A percentile compares a stretch with the other conserved stretches of the same genome.
phyloP scores from a whole-genome alignment of 2,888 invertebrate species.

The Carpatolechia fugitivella region DNA sequence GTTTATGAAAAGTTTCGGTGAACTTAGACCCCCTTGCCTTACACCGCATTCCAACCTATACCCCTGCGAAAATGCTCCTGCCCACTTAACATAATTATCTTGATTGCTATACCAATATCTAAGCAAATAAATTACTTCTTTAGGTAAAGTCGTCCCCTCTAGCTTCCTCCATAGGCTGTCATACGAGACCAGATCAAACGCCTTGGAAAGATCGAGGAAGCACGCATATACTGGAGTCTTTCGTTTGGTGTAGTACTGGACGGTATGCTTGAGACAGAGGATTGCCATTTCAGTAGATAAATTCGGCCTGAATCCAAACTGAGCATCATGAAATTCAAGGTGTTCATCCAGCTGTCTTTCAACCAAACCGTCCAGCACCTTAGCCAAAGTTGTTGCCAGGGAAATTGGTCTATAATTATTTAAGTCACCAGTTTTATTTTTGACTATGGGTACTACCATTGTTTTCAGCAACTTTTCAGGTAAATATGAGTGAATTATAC shows the following conservation, averaged over 20 bases:
- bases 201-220: neutral
- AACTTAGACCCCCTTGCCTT: neutral
- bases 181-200: neutral
- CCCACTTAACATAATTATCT: neutral
- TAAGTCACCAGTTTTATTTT: neutral
- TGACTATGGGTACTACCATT: neutral
- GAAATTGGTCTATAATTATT: neutral
- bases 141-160: neutral
- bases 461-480: neutral
- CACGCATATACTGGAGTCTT: neutral
- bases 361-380: neutral
- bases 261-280: no score
- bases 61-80: neutral
- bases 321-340: neutral
- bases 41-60: neutral
- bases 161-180: neutral
- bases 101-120: neutral
- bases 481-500: constrained; percentile 12
- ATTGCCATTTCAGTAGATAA: no score
- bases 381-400: neutral
- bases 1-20: neutral
- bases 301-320: no score
- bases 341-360: neutral
- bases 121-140: neutral
- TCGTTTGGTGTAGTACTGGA: neutral